phyloP scores from a whole-genome alignment of 2,888 invertebrate species.

The Patella ulyssiponensis region DNA sequence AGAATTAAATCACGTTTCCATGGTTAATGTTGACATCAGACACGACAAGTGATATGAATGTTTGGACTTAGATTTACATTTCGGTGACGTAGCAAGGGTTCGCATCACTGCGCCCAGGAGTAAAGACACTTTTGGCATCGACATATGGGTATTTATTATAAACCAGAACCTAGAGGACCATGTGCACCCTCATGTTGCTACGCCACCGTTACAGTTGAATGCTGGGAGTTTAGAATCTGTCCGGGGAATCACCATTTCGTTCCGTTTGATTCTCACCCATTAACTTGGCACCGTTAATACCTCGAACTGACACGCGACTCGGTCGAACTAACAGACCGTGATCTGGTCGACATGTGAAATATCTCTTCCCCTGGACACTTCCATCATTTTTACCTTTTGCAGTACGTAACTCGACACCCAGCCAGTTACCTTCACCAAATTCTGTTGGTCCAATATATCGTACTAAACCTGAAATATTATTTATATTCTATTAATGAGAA shows the following conservation, averaged over 20 bases:
- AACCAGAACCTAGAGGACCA: too few relatives aligned
- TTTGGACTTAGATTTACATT: too few relatives aligned
- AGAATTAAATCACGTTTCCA: too few relatives aligned
- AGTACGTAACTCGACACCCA: slow-evolving; percentile 73
- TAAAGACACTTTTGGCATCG: too few relatives aligned
- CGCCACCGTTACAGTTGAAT: too few relatives aligned
- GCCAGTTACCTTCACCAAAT: slow-evolving; percentile 74
- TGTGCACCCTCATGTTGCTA: too few relatives aligned
- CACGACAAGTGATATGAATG: too few relatives aligned
- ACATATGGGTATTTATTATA: too few relatives aligned
- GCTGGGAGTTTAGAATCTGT: background rate
- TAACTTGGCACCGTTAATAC: slow-evolving; percentile 74
- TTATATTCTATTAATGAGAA: too few relatives aligned
- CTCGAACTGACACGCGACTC: slow-evolving; percentile 72
- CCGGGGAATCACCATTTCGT: slow-evolving; percentile 12
- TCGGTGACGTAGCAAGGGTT: too few relatives aligned
- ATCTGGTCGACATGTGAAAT: slow-evolving; percentile 67
- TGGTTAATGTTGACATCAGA: too few relatives aligned
- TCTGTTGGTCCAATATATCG: slow-evolving; percentile 73
- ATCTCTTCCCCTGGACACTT: slow-evolving; percentile 67
- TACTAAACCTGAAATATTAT: slow-evolving; percentile 63
- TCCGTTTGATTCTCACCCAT: slow-evolving; percentile 47
- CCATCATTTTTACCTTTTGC: slow-evolving; percentile 72
- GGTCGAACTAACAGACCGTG: slow-evolving; percentile 72
- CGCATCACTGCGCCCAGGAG: too few relatives aligned